Evolutionary conservation across 2,888 invertebrate genomes (phyloP), one percentile per base, ranked within the genome.

Genomic region (Cyrtodaria siliqua): DNA sequence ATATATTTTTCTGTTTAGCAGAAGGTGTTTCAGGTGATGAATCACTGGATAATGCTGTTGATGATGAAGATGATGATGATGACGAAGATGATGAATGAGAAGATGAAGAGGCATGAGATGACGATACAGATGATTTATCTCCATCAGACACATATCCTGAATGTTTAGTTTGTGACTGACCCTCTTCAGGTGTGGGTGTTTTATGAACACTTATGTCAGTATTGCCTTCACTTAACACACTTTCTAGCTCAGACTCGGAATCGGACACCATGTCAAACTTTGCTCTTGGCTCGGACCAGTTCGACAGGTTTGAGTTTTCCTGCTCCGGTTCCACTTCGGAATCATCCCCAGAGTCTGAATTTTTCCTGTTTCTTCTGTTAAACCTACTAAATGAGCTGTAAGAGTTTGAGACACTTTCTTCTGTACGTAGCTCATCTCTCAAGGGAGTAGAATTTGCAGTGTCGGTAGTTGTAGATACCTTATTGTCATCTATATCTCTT

Each of bases 331-430:
- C 33, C 33, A 33, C 33, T 33, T 33, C 33, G 12, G 33, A 33
- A 33, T 44, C 73, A 6, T 64, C 66, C 4, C 42, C 69, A 16
- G 73, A 71, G 20, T 70, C 63, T 9, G 74, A 67, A 26, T 63
- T 64, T 24, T 66, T 64, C 16, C 71, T 42, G n/a, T n/a, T n/a
- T 52, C 72, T 61, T 61, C 79, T 60, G 38, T 80, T 76, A 50
- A 80, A 80, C 55, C 79, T 72, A 57, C 79, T 80, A 33, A 80
- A 80, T 27, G 68, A 49, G 55, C 55, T 64, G 29, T 75, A 80
- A 42, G 74, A 74, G 50, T 74, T 74, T 9, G 79, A 80, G 23
- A 63, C 66, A 76, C 75, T 80, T 20, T 80, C 79, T 23, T 78
- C 78, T 33, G 67, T 67, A 33, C 64, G 53, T 12, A 68, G 14